phyloP scores from a whole-genome alignment of 2,888 invertebrate genomes.

The Pammene aurita region DNA sequence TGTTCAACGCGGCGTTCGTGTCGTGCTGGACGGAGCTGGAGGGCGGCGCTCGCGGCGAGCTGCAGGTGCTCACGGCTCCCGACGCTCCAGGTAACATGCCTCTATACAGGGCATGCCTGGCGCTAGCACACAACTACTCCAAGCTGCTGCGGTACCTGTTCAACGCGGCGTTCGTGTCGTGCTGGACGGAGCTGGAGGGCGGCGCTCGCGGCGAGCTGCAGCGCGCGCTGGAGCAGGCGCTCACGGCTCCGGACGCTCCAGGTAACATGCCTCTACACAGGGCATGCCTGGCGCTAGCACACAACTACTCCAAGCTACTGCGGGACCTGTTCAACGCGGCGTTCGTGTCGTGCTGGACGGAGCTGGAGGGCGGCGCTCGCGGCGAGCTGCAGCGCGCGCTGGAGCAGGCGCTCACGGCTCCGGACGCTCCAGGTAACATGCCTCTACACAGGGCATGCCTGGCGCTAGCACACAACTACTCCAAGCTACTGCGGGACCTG shows the following conservation, averaged over 20 bases:
- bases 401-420: conserved; percentile 94
- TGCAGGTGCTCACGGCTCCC: conserved; percentile 95
- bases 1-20: conserved; percentile 99
- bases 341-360: conserved; percentile 99
- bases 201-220: conserved; percentile 88
- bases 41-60: conserved; percentile 90
- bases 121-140: conserved; percentile 96
- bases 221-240: conserved; percentile 92
- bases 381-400: conserved; percentile 93
- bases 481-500: conserved; percentile 95
- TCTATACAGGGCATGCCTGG: conserved; percentile 90
- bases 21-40: conserved; percentile 99
- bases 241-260: conserved; percentile 96
- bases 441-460: conserved; percentile 89
- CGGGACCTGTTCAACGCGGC: conserved; percentile 99
- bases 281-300: conserved; percentile 95
- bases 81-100: conserved; percentile 86
- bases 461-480: conserved; percentile 96
- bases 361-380: conserved; percentile 91
- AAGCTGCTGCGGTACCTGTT: conserved; percentile 98
- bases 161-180: conserved; percentile 99
- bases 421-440: conserved; percentile 88
- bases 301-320: conserved; percentile 96
- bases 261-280: conserved; percentile 69
- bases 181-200: conserved; percentile 97